Evolutionary conservation across 2,888 invertebrate genomes (phyloP), one percentile per base, ranked within the genome.

Genomic region (Sussaba pulchella): DNA sequence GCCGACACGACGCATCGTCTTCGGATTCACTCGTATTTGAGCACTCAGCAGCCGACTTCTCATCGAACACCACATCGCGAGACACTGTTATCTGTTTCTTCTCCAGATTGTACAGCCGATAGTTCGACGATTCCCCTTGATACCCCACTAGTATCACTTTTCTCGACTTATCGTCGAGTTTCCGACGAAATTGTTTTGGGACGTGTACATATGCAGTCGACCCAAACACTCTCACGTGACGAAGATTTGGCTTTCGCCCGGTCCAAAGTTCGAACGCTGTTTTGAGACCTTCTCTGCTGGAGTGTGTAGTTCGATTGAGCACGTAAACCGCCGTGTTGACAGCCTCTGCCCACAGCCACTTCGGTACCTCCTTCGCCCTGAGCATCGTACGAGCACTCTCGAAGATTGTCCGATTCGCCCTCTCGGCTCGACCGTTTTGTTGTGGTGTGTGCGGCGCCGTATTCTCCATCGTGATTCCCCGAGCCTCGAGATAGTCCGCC

Each of bases 361-460:
- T 39, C 10, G 31, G 24, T 21, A 85, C 24, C 3, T 70, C 54
- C 17, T 64, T 78, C 19, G 82, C 54, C 8, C 76, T n/a, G 6
- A 84, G 14, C 81, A 83, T 83, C 1, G 82, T 82, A 14, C 80
- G 67, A 8, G 85, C 85, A 6, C 72, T 77, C 19, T 84, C 84
- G 2, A 83, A 81, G 4, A 85, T 75, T 5, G 84, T 84, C 5
- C 82, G 74, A 80, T 82, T 84, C 26, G 83, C 83, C 24, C 82
- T 71, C 43, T 84, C 82, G 1, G 73, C 82, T 41, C 81, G 59
- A 8, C 82, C 84, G 50, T 83, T 85, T 69, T 84, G 82, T 24
- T 84, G 78, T 1, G 81, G 83, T 8, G 83, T 84, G 31, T 83
- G 78, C 3, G 82, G 80, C 8, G 82, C 70, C 8, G 82, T 70